These are phyloP conservation scores for Eumeta japonica DNA, from an alignment of 1,140 invertebrate species.

Conservation along the genomic window DNA sequence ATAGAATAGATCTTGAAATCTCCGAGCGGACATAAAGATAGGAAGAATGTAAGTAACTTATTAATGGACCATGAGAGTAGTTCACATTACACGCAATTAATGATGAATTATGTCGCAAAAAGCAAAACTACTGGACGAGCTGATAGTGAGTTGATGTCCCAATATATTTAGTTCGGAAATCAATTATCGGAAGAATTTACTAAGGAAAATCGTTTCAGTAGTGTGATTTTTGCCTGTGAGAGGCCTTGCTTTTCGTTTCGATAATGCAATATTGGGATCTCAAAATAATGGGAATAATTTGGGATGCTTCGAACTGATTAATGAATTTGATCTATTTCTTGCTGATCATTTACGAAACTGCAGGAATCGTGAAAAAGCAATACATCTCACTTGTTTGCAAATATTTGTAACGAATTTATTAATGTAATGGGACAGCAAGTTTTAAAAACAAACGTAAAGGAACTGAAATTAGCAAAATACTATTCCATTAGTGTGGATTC, in stretches of 20 bases:
- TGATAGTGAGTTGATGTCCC: constrained; percentile 6
- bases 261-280: constrained; percentile 6
- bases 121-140: constrained; percentile 8
- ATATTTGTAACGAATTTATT: constrained; percentile 14
- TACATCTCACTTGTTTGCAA: constrained; percentile 15
- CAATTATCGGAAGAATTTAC: constrained; percentile 5
- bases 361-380: constrained; percentile 16
- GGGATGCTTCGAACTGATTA: constrained; percentile 14
- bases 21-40: constrained; percentile 8
- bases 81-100: constrained; percentile 8
- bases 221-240: constrained; percentile 5
- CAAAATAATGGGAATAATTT: constrained; percentile 20
- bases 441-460: constrained; percentile 11
- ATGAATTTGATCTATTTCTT: constrained; percentile 20
- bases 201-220: constrained; percentile 4
- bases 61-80: constrained; percentile 10
- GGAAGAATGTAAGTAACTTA: constrained; percentile 13
- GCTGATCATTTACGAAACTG: constrained; percentile 14
- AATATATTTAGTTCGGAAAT: constrained; percentile 6
- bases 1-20: not conserved
- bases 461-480: constrained; percentile 15
- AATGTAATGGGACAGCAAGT: too few relatives aligned
- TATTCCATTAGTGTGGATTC: too few relatives aligned
- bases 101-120: constrained; percentile 8
- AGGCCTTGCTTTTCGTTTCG: constrained; percentile 4